Evolutionary conservation across 2,113 vertebrate genomes (phyloP).

Genomic region (Gobiocypris rarus): DNA sequence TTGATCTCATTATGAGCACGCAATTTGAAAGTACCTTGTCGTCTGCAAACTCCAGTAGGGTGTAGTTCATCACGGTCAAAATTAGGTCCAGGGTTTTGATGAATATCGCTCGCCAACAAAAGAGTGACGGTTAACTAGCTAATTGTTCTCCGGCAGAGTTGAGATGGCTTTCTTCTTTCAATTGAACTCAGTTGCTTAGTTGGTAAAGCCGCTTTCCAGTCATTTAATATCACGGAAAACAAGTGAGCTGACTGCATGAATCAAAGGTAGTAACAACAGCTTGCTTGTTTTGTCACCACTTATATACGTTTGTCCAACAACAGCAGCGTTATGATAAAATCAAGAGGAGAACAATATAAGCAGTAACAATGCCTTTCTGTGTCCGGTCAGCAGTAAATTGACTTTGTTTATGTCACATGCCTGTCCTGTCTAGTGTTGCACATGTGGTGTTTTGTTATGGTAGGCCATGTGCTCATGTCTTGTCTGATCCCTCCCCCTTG

Average conservation of each 20-base stretch:
- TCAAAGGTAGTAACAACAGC: background rate
- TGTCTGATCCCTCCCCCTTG: too few species aligned
- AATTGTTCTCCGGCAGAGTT: background rate
- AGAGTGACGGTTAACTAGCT: background rate
- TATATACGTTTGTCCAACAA: background rate
- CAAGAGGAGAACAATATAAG: background rate
- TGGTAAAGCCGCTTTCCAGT: background rate
- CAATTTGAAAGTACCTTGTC: background rate
- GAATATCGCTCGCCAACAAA: background rate
- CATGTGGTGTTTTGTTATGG: too few species aligned
- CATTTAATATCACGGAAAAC: background rate
- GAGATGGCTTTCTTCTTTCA: background rate
- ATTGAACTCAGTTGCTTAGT: background rate
- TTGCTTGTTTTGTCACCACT: background rate
- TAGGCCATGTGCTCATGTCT: too few species aligned
- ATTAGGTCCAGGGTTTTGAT: background rate
- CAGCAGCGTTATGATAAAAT: background rate
- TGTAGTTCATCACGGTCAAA: background rate
- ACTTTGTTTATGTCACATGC: too few species aligned
- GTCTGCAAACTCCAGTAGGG: too few species aligned
- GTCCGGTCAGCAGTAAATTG: background rate
- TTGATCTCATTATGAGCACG: background rate
- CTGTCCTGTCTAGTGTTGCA: too few species aligned
- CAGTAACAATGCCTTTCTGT: background rate
- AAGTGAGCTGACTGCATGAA: background rate